phyloP scores from a whole-genome alignment of 2,797 vertebrate genomes.

The Synaphobranchus kaupii region DNA sequence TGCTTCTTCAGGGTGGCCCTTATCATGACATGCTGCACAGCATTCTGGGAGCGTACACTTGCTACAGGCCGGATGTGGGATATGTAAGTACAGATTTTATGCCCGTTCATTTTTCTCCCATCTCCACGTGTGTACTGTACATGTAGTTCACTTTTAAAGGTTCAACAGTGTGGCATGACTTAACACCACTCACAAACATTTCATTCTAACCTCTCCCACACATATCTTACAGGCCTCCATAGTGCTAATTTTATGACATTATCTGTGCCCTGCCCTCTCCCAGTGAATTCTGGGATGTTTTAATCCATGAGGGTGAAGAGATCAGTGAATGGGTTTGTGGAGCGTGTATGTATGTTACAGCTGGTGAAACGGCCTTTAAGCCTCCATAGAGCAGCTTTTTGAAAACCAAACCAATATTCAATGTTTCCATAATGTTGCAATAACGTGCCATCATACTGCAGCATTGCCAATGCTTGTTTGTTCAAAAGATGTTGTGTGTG shows the following conservation, averaged over 20 bases:
- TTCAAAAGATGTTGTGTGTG: no score
- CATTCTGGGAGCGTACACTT: conserved; percentile 95
- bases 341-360: background rate
- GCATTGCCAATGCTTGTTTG: background rate
- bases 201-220: background rate
- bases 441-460: background rate
- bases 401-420: background rate
- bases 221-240: no score
- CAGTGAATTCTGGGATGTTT: background rate
- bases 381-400: background rate
- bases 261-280: background rate
- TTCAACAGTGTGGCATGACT: background rate
- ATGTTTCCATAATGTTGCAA: background rate
- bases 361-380: background rate
- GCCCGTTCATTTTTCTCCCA: background rate
- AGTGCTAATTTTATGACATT: background rate
- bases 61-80: conserved; percentile 94
- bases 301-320: background rate
- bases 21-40: conserved; percentile 93
- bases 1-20: conserved; percentile 82
- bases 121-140: background rate
- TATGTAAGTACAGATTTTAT: conserved; percentile 83
- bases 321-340: background rate
- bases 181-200: background rate
- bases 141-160: background rate